phyloP scores from a whole-genome alignment of 2,888 invertebrate genomes.

The Pollenia angustigena region DNA sequence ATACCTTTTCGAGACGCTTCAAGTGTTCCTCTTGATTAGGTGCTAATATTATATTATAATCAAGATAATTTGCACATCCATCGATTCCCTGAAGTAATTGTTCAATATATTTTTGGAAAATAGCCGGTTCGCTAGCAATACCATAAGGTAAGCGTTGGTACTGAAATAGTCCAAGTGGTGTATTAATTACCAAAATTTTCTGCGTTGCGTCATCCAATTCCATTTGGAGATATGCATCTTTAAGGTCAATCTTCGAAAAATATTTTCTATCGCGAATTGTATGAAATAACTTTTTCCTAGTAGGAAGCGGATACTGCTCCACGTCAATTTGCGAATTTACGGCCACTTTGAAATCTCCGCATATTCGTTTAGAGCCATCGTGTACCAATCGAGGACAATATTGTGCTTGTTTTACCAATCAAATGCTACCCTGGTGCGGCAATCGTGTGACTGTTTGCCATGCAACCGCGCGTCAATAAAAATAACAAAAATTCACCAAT shows the following conservation, averaged over 20 bases:
- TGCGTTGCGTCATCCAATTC: slow-evolving; percentile 51
- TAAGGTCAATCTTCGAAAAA: slow-evolving; percentile 56
- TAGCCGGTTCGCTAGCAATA: slow-evolving; percentile 74
- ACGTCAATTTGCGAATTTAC: slow-evolving; percentile 74
- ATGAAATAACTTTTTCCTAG: slow-evolving; percentile 50
- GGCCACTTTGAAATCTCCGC: too few relatives aligned
- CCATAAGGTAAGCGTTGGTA: too few relatives aligned
- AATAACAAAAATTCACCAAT: too few relatives aligned
- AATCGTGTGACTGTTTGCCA: too few relatives aligned
- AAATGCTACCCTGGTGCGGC: too few relatives aligned
- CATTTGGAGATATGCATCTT: slow-evolving; percentile 58
- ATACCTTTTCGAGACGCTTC: slow-evolving; percentile 74
- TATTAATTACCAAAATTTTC: slow-evolving; percentile 55
- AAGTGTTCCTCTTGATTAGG: slow-evolving; percentile 74
- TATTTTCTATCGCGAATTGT: slow-evolving; percentile 40
- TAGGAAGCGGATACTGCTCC: slow-evolving; percentile 74
- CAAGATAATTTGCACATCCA: slow-evolving; percentile 77
- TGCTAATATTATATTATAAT: slow-evolving; percentile 77
- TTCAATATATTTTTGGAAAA: slow-evolving; percentile 76
- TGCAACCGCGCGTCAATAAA: too few relatives aligned
- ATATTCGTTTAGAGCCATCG: too few relatives aligned
- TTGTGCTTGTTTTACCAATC: too few relatives aligned
- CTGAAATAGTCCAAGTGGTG: slow-evolving; percentile 70
- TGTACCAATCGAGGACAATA: too few relatives aligned
- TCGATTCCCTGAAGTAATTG: slow-evolving; percentile 77